Evolutionary conservation across 2,888 invertebrate genomes (phyloP).

Genomic region (Hipparchia sbordonii): DNA sequence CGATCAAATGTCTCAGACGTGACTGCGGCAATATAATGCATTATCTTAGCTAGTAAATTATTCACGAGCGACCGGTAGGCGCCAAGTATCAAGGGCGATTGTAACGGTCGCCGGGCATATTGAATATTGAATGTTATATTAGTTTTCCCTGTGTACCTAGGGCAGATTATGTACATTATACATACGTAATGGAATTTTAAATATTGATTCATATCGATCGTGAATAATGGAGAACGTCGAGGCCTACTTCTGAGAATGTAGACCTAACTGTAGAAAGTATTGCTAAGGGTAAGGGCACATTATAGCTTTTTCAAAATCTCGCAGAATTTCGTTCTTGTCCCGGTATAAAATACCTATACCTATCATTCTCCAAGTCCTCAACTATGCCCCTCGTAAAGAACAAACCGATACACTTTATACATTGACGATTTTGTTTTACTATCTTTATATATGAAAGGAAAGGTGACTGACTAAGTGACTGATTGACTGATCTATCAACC

Average conservation of each 20-base stretch:
- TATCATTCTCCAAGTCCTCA: too few relatives aligned
- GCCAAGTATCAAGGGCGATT: conserved; percentile 47
- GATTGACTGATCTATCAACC: too few relatives aligned
- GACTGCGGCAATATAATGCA: conserved; percentile 69
- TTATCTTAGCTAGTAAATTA: conserved; percentile 74
- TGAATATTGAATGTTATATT: conserved; percentile 30
- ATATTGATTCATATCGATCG: background rate
- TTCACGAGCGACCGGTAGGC: conserved; percentile 64
- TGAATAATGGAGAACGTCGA: background rate
- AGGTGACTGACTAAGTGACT: too few relatives aligned
- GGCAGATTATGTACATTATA: conserved; percentile 1
- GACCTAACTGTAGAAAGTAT: too few relatives aligned
- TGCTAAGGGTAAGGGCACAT: too few relatives aligned
- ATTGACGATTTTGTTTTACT: too few relatives aligned
- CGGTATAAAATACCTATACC: too few relatives aligned
- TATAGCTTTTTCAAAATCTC: too few relatives aligned
- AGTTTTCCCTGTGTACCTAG: background rate
- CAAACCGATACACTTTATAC: too few relatives aligned
- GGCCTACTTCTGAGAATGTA: background rate
- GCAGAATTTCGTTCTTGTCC: too few relatives aligned
- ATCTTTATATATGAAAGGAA: too few relatives aligned
- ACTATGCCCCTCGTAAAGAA: too few relatives aligned
- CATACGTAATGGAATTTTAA: background rate
- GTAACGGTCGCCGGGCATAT: conserved; percentile 31
- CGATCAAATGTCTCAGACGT: conserved; percentile 79